Evolutionary conservation across 2,888 invertebrate genomes (phyloP), one percentile per base, ranked within the genome.

Genomic region (Aspidiotus rigidus): DNA sequence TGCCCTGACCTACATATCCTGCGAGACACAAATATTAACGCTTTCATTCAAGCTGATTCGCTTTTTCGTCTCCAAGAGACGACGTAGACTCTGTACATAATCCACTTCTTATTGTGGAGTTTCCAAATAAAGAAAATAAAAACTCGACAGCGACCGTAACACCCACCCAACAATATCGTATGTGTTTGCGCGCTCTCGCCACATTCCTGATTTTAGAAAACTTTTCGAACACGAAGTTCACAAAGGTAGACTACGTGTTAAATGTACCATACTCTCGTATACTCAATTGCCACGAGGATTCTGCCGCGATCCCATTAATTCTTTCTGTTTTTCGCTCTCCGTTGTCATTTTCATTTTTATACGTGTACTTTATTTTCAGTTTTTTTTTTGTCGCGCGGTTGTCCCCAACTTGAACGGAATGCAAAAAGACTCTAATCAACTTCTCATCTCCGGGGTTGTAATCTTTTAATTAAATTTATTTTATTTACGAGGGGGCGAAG

Each of bases 381-480:
- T 49, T 49, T 49, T 49, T 49, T 49, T n/a, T 13, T 11, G 49
- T 44, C n/a, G 2, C 49, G 49, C 28, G 28, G 28, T 28, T 28
- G 28, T 28, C 28, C 28, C 49, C 49, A n/a, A n/a, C 49, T 49
- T 49, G n/a, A 13, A 49, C n/a, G 49, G n/a, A 49, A 49, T n/a
- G 49, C 49, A 49, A n/a, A 49, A 49, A 49, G 49, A n/a, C 28
- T 49, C 49, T 11, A 49, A n/a, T 49, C 49, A n/a, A 11, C n/a
- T 49, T 49, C 49, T 49, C 49, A 49, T 49, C 49, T 49, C 28
- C 28, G 28, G 49, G 49, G 49, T 49, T 49, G 10, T 49, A 49
- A 49, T 49, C 49, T 49, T 49, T 49, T 49, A 49, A 49, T 49
- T 49, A 49, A 49, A 49, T 49, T 49, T 49, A 49, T 49, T 49